Evolutionary conservation across 2,888 invertebrate species (phyloP), one percentile per base, ranked within the genome.

Genomic region (Rhaphigaster nebulosa): DNA sequence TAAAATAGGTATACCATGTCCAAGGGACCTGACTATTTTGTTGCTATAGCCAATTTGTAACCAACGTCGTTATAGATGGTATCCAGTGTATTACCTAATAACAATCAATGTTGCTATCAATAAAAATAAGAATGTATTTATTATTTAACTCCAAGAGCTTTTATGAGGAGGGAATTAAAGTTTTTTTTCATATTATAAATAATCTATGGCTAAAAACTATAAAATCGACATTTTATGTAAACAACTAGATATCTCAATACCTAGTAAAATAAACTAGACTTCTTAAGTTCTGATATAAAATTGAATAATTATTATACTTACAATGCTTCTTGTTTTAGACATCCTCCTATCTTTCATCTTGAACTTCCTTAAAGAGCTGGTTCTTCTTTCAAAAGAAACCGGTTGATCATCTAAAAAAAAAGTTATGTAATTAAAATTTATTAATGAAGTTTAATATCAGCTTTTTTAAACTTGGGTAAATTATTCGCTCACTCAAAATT

Each of bases 261-360:
- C n/a, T n/a, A n/a, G 60, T 60, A n/a, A 26, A 26, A 60, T 60
- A n/a, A 60, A 60, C n/a, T n/a, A 5, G 56, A 56, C 26, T 56
- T 56, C 26, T 60, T 1, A n/a, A 29, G 15, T 15, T 65, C 2
- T 65, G 15, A 29, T 15, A 65, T 15, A 65, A 26, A 54, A 60
- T 52, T 23, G 6, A 54, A 52, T n/a, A 54, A 87, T 54, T 34
- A 1, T 50, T 13, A 52, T 45, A 65, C 88, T 56, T 60, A 88
- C 88, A 54, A 88, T 88, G 18, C 60, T 60, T 88, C 88, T 54
- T 41, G 54, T 88, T 60, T 88, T 88, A 26, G 88, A 88, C 60
- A 88, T 54, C 88, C 88, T 88, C 60, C 88, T 88, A 38, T 88
- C 88, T 41, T 88, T 88, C 41, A 56, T 88, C 34, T 88, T 88